phyloP scores from a whole-genome alignment of 2,113 vertebrate species.

The Petrocephalus zakoni region DNA sequence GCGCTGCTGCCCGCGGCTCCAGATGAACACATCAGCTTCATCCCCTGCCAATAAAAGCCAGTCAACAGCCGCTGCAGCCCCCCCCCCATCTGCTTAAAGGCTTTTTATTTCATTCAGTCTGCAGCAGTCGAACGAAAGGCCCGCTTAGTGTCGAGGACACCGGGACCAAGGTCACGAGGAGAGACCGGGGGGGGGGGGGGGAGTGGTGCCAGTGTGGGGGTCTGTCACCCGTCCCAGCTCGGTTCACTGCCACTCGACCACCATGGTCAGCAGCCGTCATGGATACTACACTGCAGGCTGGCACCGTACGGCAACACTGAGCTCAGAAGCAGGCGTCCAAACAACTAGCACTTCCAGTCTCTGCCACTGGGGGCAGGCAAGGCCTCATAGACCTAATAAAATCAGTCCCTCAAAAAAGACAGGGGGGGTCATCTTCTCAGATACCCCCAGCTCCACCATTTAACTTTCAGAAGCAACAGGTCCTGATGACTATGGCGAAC shows the following conservation, averaged over 20 bases:
- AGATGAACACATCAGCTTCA: constrained; percentile 69
- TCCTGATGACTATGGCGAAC: background rate
- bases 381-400: constrained; percentile 39
- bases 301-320: background rate
- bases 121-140: constrained; percentile 59
- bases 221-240: background rate
- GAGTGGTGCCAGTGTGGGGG: background rate
- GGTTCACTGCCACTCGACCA: background rate
- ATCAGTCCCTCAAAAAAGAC: constrained; percentile 38
- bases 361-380: constrained; percentile 10
- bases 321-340: background rate
- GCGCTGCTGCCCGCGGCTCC: constrained; percentile 40
- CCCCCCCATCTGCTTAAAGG: constrained; percentile 47
- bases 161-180: constrained; percentile 55
- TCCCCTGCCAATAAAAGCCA: constrained; percentile 62
- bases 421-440: constrained; percentile 48
- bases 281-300: background rate
- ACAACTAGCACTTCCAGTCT: background rate
- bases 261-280: background rate
- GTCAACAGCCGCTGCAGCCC: constrained; percentile 58
- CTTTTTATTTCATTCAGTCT: constrained; percentile 62
- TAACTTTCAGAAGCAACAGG: background rate
- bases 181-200: background rate
- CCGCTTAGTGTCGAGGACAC: constrained; percentile 52
- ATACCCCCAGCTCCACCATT: constrained; percentile 29